Base-by-base conservation (phyloP, 2,888 invertebrate genomes). In the Trissonchulus latispiculum region DNA sequence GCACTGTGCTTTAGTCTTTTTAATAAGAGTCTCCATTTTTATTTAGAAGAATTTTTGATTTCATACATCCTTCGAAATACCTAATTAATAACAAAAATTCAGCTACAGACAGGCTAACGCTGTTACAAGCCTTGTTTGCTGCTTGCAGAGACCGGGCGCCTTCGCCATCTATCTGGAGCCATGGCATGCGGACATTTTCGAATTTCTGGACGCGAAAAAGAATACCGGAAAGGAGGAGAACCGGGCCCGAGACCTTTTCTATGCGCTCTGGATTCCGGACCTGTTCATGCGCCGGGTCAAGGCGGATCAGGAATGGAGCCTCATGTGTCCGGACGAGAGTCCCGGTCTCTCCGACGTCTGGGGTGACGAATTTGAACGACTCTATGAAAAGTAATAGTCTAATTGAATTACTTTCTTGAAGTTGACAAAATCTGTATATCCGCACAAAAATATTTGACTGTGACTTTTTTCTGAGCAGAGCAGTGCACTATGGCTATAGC, bases 161-260 rank as follows among this genome's bases (percentile, higher is more conserved):
- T 95, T 97, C 86, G 95, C 99, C 28, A 89, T 99, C 75, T 99
- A 99, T 82, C 85, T 99, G 72, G 99, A 99, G 84, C 99, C 99
- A 0, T 99, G 99, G 99, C 99, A 99, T 85, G 90, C 93, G 0
- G 97, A 99, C 84, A 87, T 99, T 75, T 93, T 95, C 83, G 94
- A 94, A 75, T 99, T 96, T 85, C 85, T 99, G 71, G 92, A 96
- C 82, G 86, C 96, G 70, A 93, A 91, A 82, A 96, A 95, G 83
- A 99, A 97, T 83, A 95, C 93, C 0, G 88, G 97, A 0, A 93
- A 93, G 82, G 97, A 97, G 83, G 96, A 97, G 84, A 87, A 90
- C 59, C 87, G 97, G 66, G 96, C 97, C 0, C 87, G 97, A 72
- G 97, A 99, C 84, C 86, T 99, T 59, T 99, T 97, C 84, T 96